Conservation (phyloP, 2,888 invertebrate species). For the Linyphia triangularis region DNA sequence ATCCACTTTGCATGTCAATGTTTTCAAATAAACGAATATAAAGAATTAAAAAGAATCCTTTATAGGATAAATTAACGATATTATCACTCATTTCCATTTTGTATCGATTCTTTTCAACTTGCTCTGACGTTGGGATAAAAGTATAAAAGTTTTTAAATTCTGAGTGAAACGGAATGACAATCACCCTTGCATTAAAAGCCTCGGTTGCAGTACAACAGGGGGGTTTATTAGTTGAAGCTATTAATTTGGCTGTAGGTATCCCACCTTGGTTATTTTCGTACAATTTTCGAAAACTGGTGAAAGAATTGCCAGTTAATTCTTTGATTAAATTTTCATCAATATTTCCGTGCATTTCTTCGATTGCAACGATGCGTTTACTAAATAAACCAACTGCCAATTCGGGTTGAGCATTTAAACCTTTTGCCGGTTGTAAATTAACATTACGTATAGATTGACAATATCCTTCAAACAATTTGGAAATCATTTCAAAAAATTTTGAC, state of each 20-base stretch:
- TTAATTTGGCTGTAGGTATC: slow-evolving; percentile 10
- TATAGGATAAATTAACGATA: slow-evolving; percentile 11
- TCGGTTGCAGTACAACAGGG: slow-evolving; percentile 11
- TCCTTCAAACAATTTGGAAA: slow-evolving; percentile 6
- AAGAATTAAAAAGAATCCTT: slow-evolving; percentile 11
- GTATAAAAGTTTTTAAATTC: neutral
- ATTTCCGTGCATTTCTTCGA: slow-evolving; percentile 32
- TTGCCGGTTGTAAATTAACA: slow-evolving; percentile 1
- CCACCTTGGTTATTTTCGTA: slow-evolving; percentile 35
- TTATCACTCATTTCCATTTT: slow-evolving; percentile 7
- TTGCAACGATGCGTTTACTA: slow-evolving; percentile 16
- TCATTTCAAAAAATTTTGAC: slow-evolving; percentile 45
- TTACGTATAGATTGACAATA: slow-evolving; percentile 24
- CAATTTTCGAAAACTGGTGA: slow-evolving; percentile 36
- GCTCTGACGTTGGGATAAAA: neutral
- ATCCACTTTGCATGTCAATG: neutral
- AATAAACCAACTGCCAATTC: slow-evolving; percentile 17
- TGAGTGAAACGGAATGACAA: neutral
- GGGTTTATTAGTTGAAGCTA: slow-evolving; percentile 21
- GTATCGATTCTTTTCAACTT: slow-evolving; percentile 2
- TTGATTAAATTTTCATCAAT: slow-evolving; percentile 50
- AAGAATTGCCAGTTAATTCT: slow-evolving; percentile 36
- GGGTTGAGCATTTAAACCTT: neutral
- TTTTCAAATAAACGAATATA: slow-evolving; percentile 42
- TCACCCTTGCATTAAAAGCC: slow-evolving; percentile 8